Evolutionary conservation across 2,113 vertebrate genomes (phyloP).

Genomic region (Hydrolagus affinis): DNA sequence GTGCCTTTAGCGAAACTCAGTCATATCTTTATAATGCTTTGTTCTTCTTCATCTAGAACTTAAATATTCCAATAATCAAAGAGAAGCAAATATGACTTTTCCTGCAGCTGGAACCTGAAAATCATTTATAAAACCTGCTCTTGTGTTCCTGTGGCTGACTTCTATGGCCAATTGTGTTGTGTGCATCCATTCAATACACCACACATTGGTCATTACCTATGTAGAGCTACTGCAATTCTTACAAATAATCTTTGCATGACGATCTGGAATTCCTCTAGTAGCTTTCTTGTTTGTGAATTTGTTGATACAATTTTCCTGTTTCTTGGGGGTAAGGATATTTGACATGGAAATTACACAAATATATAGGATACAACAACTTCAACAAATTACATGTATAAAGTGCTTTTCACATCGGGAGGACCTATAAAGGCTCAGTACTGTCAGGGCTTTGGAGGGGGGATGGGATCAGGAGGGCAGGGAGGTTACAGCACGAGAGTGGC

Average conservation of each 20-base stretch:
- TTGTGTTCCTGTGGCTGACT: not conserved
- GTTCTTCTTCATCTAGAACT: not conserved
- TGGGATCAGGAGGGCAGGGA: too few species aligned
- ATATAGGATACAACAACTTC: not conserved
- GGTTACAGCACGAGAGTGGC: too few species aligned
- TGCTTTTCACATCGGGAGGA: too few species aligned
- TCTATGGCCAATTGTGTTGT: not conserved
- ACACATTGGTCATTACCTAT: not conserved
- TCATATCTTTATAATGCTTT: not conserved
- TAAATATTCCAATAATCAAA: slow-evolving; percentile 5
- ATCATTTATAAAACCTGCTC: not conserved
- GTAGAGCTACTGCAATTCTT: not conserved
- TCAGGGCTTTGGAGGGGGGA: too few species aligned
- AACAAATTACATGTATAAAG: too few species aligned
- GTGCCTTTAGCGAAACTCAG: not conserved
- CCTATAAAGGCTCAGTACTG: too few species aligned
- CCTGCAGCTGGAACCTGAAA: not conserved
- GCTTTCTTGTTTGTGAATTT: not conserved
- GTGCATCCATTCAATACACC: not conserved
- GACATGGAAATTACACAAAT: not conserved
- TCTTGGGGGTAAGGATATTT: not conserved
- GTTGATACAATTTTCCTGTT: not conserved
- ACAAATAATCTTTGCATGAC: not conserved
- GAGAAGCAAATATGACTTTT: slow-evolving; percentile 9
- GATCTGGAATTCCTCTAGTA: not conserved